Percentiles rank a stretch among this genome's conserved stretches.
phyloP scores from a whole-genome alignment of 2,888 invertebrate species.

The Drosophila basisetae region DNA sequence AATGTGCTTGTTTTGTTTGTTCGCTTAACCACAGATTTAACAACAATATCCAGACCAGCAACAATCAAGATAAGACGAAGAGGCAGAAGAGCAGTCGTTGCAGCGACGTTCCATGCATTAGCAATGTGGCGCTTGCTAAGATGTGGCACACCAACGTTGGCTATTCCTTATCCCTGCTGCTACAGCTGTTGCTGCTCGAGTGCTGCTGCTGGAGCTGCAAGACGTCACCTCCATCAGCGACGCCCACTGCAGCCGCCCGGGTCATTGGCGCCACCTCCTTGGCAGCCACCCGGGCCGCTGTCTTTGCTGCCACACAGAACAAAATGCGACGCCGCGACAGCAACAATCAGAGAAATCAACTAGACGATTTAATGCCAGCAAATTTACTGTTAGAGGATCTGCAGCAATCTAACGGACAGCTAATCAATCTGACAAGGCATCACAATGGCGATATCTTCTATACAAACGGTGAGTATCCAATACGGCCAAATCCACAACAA shows the following conservation, averaged over 20 bases:
- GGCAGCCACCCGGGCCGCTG: slow-evolving; percentile 63
- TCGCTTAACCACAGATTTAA: slow-evolving; percentile 20
- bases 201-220: slow-evolving; percentile 41
- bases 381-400: slow-evolving; percentile 82
- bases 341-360: slow-evolving; percentile 52
- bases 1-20: slow-evolving; percentile 24
- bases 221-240: slow-evolving; percentile 24
- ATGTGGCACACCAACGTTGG: slow-evolving; percentile 67
- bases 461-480: slow-evolving; percentile 82
- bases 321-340: slow-evolving; percentile 25
- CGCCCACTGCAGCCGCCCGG: slow-evolving; percentile 52
- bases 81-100: slow-evolving; percentile 23
- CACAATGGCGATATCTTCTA: slow-evolving; percentile 85
- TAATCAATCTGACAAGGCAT: slow-evolving; percentile 85
- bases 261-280: slow-evolving; percentile 70
- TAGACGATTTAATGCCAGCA: slow-evolving; percentile 67
- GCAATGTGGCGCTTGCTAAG: slow-evolving; percentile 74
- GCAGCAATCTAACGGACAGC: slow-evolving; percentile 76
- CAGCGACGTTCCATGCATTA: slow-evolving; percentile 45
- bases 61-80: slow-evolving; percentile 8
- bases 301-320: slow-evolving; percentile 43
- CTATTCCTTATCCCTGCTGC: slow-evolving; percentile 48
- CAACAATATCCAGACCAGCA: slow-evolving; percentile 10
- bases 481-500: slow-evolving; percentile 10
- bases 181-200: slow-evolving; percentile 49